These are phyloP conservation scores for Tiliqua scincoides DNA, from an alignment of 2,113 vertebrate genomes.

Conservation along the genomic window DNA sequence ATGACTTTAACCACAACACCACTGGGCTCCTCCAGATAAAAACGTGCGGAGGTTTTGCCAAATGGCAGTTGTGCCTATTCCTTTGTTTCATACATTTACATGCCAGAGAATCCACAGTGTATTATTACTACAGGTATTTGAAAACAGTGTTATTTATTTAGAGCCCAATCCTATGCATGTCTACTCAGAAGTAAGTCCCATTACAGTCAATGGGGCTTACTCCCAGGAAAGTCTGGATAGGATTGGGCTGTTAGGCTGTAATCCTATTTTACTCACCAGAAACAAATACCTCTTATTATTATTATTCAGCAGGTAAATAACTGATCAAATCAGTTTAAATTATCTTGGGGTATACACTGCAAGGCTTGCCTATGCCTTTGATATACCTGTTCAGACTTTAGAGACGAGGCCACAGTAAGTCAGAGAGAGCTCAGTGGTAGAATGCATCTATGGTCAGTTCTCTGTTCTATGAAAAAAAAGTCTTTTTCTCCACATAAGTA, in stretches of 20 bases:
- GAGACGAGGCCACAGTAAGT: neutral
- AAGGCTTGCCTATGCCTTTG: neutral
- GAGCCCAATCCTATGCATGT: too few species aligned
- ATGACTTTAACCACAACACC: neutral
- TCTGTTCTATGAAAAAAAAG: neutral
- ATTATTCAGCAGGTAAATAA: neutral
- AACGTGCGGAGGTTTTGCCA: neutral
- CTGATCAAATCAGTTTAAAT: neutral
- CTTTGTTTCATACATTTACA: neutral
- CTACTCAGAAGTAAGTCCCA: too few species aligned
- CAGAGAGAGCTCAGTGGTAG: neutral
- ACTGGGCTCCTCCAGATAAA: conserved; percentile 12
- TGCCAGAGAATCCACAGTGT: neutral
- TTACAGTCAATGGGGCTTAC: too few species aligned
- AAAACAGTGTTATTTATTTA: too few species aligned
- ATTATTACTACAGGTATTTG: too few species aligned
- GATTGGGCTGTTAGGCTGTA: too few species aligned
- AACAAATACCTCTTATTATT: too few species aligned
- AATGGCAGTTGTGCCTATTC: neutral
- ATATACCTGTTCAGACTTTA: neutral
- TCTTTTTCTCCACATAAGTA: too few species aligned
- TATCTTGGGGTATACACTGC: neutral
- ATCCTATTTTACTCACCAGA: too few species aligned
- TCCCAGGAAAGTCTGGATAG: too few species aligned
- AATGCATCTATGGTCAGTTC: neutral